Base-by-base conservation (phyloP, 2,113 vertebrate genomes). In the Pachyramphus minor region DNA sequence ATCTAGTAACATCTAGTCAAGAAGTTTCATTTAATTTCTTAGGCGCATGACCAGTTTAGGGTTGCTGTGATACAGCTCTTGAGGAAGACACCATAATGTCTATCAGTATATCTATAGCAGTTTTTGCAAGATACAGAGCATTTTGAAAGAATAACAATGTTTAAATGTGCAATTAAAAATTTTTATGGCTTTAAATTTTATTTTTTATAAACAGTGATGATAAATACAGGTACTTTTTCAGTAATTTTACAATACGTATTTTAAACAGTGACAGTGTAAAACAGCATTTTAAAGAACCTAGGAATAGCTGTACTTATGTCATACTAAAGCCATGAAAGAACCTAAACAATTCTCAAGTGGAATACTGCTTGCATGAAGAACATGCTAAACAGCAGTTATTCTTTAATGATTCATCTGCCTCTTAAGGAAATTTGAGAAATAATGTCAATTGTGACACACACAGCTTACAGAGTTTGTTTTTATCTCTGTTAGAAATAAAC, bases 11-110 rank as follows among this genome's bases (percentile, higher is more conserved):
- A n/a, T 82, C n/a, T 60, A 37, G 37, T 56, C 21, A 62, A 35
- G n/a, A 74, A 68, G 10, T 75, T 94, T 72, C 8, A 39, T 89
- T 87, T 87, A 67, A 87, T 88, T 72, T 97, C 78, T 84, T 95
- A 73, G 60, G 15, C 42, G 53, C 88, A 89, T 95, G 33, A 89
- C 78, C 63, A 89, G 78, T 81, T 64, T 84, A 11, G 63, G 52
- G 28, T 95, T 96, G 95, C 92, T 95, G 84, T 95, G 89, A 47
- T 88, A 93, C 67, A 95, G 35, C 76, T 96, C 97, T 95, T 86
- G 84, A 95, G 86, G 93, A 91, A 93, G 86, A 93, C 75, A 92
- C 7, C 53, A 45, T 91, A 72, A 93, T 95, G 91, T 94, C 63
- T 93, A 52, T 74, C 52, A 90, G 63, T 89, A 20, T 93, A 74